These are phyloP conservation scores for Phytoseiulus persimilis DNA, from an alignment of 2,888 invertebrate species.

Conservation along the genomic window DNA sequence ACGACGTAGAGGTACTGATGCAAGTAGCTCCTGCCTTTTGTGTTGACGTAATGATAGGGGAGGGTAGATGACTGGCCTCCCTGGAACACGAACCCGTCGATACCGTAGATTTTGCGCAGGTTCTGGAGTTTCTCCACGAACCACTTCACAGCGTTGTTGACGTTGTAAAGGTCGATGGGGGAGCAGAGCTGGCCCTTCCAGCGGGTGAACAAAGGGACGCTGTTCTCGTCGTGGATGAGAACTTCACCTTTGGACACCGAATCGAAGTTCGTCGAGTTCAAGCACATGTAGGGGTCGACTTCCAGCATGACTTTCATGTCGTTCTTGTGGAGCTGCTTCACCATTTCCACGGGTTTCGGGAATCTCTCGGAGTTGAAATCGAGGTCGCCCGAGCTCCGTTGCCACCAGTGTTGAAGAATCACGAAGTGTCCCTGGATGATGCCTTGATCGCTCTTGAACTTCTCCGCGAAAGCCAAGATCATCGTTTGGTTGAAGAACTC, in stretches of 20 bases:
- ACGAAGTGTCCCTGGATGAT: slow-evolving; percentile 25
- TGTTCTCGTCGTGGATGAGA: slow-evolving; percentile 34
- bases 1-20: slow-evolving; percentile 30
- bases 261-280: slow-evolving; percentile 31
- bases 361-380: slow-evolving; percentile 19
- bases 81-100: slow-evolving; percentile 33
- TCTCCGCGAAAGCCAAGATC: slow-evolving; percentile 25
- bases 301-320: slow-evolving; percentile 27
- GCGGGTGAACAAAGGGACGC: slow-evolving; percentile 29
- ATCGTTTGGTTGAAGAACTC: slow-evolving; percentile 25
- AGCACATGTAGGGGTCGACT: slow-evolving; percentile 23
- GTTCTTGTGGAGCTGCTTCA: slow-evolving; percentile 18
- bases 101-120: slow-evolving; percentile 17
- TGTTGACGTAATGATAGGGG: slow-evolving; percentile 30
- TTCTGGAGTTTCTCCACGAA: slow-evolving; percentile 24
- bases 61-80: slow-evolving; percentile 13
- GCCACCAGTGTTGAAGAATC: slow-evolving; percentile 32
- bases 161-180: slow-evolving; percentile 30
- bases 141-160: slow-evolving; percentile 13
- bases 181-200: slow-evolving; percentile 35
- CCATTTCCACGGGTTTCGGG: slow-evolving; percentile 18
- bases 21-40: slow-evolving; percentile 19
- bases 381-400: slow-evolving; percentile 21
- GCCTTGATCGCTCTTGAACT: slow-evolving; percentile 25
- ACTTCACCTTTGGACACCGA: slow-evolving; percentile 10